Conservation (phyloP, 2,888 invertebrate species). For the Drosophila quinaria region DNA sequence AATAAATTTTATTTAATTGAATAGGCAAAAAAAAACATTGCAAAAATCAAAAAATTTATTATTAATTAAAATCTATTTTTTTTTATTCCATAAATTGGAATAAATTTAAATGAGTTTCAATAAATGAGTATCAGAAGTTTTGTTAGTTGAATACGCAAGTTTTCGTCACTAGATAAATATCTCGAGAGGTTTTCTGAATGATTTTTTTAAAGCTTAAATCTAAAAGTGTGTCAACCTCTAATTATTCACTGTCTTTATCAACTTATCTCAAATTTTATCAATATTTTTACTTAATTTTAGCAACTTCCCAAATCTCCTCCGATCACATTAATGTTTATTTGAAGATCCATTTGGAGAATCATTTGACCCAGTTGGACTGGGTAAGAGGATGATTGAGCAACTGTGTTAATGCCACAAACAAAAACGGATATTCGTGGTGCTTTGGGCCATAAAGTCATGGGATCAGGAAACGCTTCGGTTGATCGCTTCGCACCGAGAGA, state of each 20-base stretch:
- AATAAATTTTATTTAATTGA: too few species aligned
- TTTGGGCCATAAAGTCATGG: slow-evolving; percentile 12
- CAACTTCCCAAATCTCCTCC: not conserved
- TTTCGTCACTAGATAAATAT: too few species aligned
- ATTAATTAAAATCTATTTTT: too few species aligned
- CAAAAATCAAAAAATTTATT: too few species aligned
- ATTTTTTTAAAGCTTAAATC: too few species aligned
- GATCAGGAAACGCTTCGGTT: slow-evolving; percentile 22
- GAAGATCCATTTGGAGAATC: not conserved
- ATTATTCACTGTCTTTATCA: not conserved
- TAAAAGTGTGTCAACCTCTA: too few species aligned
- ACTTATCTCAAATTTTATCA: not conserved
- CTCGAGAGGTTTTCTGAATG: too few species aligned
- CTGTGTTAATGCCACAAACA: slow-evolving; percentile 5
- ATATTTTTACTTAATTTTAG: not conserved
- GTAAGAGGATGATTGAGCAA: slow-evolving; percentile 35
- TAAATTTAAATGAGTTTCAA: too few species aligned
- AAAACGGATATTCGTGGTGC: slow-evolving; percentile 4
- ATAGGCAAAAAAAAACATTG: too few species aligned
- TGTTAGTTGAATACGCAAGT: too few species aligned
- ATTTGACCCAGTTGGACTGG: slow-evolving; percentile 35
- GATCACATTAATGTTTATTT: not conserved
- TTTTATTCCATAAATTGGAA: too few species aligned
- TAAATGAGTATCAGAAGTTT: too few species aligned
- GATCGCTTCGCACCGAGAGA: slow-evolving; percentile 10